phyloP scores from a whole-genome alignment of 37 sponge, comb jelly and placozoan genomes.

The Bolinopsis microptera region DNA sequence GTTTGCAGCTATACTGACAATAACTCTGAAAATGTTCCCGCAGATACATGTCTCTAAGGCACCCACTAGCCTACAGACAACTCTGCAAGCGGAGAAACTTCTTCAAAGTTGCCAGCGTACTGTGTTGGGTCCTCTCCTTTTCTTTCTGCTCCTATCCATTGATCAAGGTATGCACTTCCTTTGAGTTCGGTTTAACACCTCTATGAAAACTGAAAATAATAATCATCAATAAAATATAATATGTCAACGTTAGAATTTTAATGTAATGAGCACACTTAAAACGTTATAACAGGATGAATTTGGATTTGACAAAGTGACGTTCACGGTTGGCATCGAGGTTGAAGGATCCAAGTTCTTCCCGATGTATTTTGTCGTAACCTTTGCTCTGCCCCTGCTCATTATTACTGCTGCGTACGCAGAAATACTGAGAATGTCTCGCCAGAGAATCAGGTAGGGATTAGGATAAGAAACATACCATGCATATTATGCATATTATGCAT shows the following conservation, averaged over 20 bases:
- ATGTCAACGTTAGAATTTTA: too few species aligned
- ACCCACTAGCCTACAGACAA: background rate
- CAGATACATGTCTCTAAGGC: slow-evolving; percentile 3
- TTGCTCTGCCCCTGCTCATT: slow-evolving; percentile 13
- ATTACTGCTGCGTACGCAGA: background rate
- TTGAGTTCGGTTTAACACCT: too few species aligned
- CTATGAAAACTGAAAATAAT: too few species aligned
- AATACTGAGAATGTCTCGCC: background rate
- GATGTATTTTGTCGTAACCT: background rate
- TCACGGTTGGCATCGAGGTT: background rate
- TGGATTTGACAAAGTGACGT: slow-evolving; percentile 24
- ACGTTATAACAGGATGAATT: background rate
- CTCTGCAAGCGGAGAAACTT: background rate
- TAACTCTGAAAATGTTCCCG: too few species aligned
- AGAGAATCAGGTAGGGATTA: background rate
- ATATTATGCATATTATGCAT: too few species aligned
- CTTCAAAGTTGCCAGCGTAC: background rate
- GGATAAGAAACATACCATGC: too few species aligned
- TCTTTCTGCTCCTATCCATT: background rate
- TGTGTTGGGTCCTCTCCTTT: background rate
- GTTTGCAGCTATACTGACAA: too few species aligned
- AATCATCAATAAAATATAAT: too few species aligned
- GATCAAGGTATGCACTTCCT: too few species aligned
- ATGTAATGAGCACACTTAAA: too few species aligned
- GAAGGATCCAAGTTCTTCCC: slow-evolving; percentile 11